These are phyloP conservation scores for Varecia variegata DNA, from an alignment of 2,797 vertebrate genomes.

Conservation along the genomic window DNA sequence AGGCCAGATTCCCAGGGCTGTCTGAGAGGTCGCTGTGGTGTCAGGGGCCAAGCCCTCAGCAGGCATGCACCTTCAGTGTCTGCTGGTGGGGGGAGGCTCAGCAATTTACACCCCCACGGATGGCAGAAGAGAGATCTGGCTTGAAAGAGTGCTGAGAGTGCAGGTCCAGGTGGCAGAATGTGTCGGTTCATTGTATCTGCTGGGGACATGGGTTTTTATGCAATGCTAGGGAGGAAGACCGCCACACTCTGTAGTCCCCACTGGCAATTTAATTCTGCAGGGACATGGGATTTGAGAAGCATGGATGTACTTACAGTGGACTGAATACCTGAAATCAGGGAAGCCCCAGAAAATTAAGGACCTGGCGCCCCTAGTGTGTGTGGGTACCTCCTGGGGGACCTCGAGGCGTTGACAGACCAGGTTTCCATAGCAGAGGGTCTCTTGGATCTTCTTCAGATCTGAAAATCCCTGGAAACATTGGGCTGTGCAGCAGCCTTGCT, in stretches of 20 bases:
- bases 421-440: background rate
- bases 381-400: background rate
- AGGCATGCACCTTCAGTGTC: background rate
- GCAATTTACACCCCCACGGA: background rate
- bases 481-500: background rate
- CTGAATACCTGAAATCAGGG: background rate
- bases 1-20: too few relatives aligned
- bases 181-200: background rate
- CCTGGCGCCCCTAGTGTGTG: background rate
- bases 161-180: background rate
- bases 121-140: background rate
- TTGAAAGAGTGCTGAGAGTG: background rate
- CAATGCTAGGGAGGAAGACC: background rate
- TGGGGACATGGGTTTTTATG: background rate
- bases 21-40: background rate
- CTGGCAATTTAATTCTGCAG: background rate
- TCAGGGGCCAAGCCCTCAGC: background rate
- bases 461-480: background rate
- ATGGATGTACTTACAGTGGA: background rate
- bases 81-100: background rate
- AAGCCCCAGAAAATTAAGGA: background rate
- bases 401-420: background rate
- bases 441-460: background rate
- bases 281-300: background rate
- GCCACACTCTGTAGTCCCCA: background rate